Evolutionary conservation across 2,113 vertebrate species (phyloP), one percentile per base, ranked within the genome.

Genomic region (Ailuropoda melanoleuca): DNA sequence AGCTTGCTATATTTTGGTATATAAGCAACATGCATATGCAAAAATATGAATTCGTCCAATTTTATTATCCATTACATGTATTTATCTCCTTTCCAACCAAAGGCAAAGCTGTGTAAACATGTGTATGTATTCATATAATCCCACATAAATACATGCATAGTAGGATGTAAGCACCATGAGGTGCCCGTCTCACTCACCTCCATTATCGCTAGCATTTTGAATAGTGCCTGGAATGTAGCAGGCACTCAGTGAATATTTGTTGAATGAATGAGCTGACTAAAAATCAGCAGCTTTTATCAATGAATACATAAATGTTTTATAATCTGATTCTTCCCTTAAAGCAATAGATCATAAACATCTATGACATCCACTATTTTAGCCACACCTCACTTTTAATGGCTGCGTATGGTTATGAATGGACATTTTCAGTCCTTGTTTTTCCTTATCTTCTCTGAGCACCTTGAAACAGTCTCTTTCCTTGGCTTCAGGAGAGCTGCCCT

Each of bases 181-280:
- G 4, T 66, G 31, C 34, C 46, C 43, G 4, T 53, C 29, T 88
- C 29, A 7, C 46, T 74, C 23, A 46, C 46, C 21, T 24, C 26
- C 14, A 12, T 37, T 37, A 81, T 64, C 13, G 26, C 84, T 48
- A 48, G 70, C 70, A 80, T 50, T 56, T 89, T 72, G 53, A 72
- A 86, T 6, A 55, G 50, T 39, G 29, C 48, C 53, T 39, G 3
- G 26, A 77, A 23, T 70, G 29, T 23, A 82, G 50, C 34, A 80
- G 29, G 29, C 39, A 23, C 62, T 86, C 80, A 46, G 21, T 43
- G 48, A 72, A 26, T 89, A 78, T 85, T 29, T 95, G 80, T 85
- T 74, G 48, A 95, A 46, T 90, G 29, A 86, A 83, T 39, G n/a
- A 80, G 26, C 39, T 95, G 50, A 93, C 58, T n/a, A 56, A 92